Evolutionary conservation across 2,113 vertebrate species (phyloP), one percentile per base, ranked within the genome.

Genomic region (Rhadina sibilatrix): DNA sequence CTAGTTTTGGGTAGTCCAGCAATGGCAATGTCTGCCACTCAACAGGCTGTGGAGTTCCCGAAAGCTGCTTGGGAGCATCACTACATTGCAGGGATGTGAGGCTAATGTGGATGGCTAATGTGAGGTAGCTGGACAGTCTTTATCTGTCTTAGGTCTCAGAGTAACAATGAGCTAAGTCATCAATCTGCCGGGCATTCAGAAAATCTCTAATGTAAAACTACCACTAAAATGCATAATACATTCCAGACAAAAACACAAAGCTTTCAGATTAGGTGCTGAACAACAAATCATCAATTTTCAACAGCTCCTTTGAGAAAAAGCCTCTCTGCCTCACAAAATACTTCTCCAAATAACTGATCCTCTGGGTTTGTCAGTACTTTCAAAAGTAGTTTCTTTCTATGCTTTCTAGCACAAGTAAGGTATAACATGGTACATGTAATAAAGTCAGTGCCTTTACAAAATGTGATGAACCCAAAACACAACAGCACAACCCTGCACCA

Each of bases 171-270:
- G 83, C 79, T 82, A 80, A 24, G 81, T 65, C 25, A 86, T 27
- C 70, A 63, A 97, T 90, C 83, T 77, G 88, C 76, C 92, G 93
- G 83, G 96, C 97, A 97, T 95, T 95, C 90, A 96, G 95, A 97
- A 97, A 97, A 98, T 93, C 96, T 96, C 89, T 96, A 97, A 97
- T 97, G 94, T 94, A 98, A 98, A 98, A 98, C 64, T 95, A 98
- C 94, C 96, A 93, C 95, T 97, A 84, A 96, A 98, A 96, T 93
- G 92, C 54, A 59, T 96, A 96, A 93, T 77, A 88, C 93, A 94
- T 97, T 96, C 96, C 97, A 97, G 97, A 96, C 91, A 96, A 96
- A 94, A 97, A 96, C 90, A 97, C 97, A 98, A 97, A 97, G 95
- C 92, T 98, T 97, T 97, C 95, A 96, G 95, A 95, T 93, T 94